Percentiles rank a stretch among this genome's conserved stretches.
These are phyloP conservation scores for Lagocephalus sceleratus DNA, from an alignment of 2,797 vertebrate species.

Conservation along the genomic window DNA sequence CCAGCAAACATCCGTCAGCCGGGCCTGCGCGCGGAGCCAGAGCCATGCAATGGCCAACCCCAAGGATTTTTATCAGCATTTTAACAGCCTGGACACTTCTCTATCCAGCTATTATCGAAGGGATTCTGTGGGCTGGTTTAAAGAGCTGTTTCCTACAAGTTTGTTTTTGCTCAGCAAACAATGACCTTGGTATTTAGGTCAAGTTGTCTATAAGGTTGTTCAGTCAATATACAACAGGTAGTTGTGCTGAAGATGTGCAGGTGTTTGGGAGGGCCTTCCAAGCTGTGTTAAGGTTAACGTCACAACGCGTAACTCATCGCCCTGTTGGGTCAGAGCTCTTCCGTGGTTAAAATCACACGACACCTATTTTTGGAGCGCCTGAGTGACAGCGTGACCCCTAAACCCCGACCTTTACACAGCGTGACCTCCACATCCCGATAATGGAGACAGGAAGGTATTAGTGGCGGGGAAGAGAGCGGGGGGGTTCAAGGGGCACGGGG, in stretches of 20 bases:
- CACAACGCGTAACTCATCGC: conserved; percentile 51
- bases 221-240: conserved; percentile 25
- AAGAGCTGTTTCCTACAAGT: conserved; percentile 54
- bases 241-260: conserved; percentile 12
- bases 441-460: conserved; percentile 83
- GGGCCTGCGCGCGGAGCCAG: conserved; percentile 14
- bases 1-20: conserved; percentile 49
- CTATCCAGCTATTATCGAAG: conserved; percentile 48
- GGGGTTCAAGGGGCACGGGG: conserved; percentile 59
- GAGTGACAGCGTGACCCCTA: conserved; percentile 70
- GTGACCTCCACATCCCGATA: conserved; percentile 58
- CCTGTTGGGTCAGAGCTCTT: conserved; percentile 39
- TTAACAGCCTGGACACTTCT: conserved; percentile 58
- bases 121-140: conserved; percentile 64
- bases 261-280: conserved; percentile 12
- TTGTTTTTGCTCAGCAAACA: conserved; percentile 49
- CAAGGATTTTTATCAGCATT: conserved; percentile 50
- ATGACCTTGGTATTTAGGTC: conserved; percentile 54
- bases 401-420: conserved; percentile 71
- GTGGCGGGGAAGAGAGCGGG: conserved; percentile 43
- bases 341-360: conserved; percentile 67
- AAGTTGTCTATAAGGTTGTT: conserved; percentile 25
- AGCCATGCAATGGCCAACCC: conserved; percentile 19
- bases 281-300: conserved; percentile 34
- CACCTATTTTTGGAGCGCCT: conserved; percentile 71